Conservation (phyloP, 2,888 invertebrate species). For the Chrysina gloriosa region DNA sequence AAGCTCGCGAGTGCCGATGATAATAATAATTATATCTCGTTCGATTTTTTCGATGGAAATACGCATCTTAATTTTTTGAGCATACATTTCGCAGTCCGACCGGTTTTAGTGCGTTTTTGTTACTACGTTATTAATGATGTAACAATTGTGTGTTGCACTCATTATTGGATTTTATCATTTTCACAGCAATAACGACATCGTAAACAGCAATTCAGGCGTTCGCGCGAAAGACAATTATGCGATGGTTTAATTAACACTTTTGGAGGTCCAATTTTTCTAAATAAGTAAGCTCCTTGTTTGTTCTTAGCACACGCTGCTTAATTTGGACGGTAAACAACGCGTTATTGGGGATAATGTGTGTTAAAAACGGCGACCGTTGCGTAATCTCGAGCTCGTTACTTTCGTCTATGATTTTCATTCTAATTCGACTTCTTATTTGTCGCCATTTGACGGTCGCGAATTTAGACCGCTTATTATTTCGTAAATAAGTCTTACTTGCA, state of each 20-base stretch:
- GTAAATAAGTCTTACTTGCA: neutral
- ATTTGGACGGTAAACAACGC: constrained; percentile 42
- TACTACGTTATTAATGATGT: constrained; percentile 61
- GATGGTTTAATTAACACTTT: constrained; percentile 44
- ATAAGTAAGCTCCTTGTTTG: constrained; percentile 44
- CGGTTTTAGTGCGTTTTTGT: neutral
- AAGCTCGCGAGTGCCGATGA: too few species aligned
- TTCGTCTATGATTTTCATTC: too few species aligned
- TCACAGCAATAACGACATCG: constrained; percentile 15
- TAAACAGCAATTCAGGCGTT: constrained; percentile 13
- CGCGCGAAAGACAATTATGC: constrained; percentile 30
- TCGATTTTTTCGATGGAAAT: neutral
- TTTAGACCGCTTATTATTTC: neutral
- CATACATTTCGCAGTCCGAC: neutral
- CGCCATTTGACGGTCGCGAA: neutral
- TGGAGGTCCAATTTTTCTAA: constrained; percentile 45
- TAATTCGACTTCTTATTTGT: neutral
- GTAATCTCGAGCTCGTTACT: too few species aligned
- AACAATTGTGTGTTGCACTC: neutral
- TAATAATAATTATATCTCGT: too few species aligned
- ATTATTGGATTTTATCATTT: constrained; percentile 31
- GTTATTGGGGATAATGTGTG: constrained; percentile 16
- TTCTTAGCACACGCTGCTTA: constrained; percentile 39
- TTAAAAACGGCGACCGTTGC: neutral
- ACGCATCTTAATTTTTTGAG: neutral